Percentiles rank a stretch among this genome's conserved stretches.
phyloP scores from a whole-genome alignment of 2,113 vertebrate genomes.

The Jaculus jaculus region DNA sequence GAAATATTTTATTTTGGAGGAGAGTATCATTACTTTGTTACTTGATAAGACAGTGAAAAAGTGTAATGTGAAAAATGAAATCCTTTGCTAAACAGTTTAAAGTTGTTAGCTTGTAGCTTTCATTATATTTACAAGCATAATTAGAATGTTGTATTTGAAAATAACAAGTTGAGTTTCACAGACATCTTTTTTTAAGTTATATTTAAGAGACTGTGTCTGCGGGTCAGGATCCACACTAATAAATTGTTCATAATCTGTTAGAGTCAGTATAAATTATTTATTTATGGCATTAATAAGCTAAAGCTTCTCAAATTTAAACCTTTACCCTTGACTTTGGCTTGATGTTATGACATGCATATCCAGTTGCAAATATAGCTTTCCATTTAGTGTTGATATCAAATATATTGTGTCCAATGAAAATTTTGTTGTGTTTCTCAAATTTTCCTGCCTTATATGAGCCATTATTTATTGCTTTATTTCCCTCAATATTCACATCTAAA shows the following conservation, averaged over 20 bases:
- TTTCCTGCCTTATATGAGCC: neutral
- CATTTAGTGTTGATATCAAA: neutral
- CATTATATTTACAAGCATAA: neutral
- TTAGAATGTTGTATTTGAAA: neutral
- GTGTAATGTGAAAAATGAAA: neutral
- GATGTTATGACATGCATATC: neutral
- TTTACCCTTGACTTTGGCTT: neutral
- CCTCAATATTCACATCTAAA: neutral
- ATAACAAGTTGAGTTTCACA: neutral
- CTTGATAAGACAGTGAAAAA: neutral
- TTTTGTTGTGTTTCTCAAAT: neutral
- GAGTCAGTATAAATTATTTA: neutral
- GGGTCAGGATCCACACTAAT: neutral
- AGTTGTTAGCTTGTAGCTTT: neutral
- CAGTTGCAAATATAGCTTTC: neutral
- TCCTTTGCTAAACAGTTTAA: neutral
- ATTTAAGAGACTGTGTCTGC: neutral
- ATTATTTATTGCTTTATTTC: neutral
- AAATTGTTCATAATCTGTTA: neutral
- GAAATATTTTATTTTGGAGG: neutral
- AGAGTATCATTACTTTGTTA: neutral
- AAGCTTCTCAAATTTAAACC: neutral
- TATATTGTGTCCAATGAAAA: neutral
- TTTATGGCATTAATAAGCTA: neutral
- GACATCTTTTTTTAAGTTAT: neutral